Evolutionary conservation across 2,113 vertebrate genomes (phyloP).

Genomic region (Labrus mixtus): DNA sequence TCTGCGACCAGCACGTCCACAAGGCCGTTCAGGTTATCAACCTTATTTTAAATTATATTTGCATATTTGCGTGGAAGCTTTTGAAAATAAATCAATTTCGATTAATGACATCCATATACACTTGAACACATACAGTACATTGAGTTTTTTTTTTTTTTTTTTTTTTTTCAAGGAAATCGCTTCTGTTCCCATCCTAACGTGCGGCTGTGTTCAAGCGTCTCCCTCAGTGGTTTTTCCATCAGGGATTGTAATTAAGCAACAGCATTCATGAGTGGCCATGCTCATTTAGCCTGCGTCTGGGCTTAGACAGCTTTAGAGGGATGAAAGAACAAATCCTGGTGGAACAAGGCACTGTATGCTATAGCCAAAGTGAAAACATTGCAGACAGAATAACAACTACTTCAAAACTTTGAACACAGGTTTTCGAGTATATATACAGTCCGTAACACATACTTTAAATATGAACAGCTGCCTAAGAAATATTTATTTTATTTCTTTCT

Average conservation of each 20-base stretch:
- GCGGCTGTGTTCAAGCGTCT: slow-evolving; percentile 43
- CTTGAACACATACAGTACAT: slow-evolving; percentile 60
- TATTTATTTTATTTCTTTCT: background rate
- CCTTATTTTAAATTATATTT: slow-evolving; percentile 45
- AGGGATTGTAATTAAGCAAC: slow-evolving; percentile 79
- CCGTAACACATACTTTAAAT: background rate
- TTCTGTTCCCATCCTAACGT: slow-evolving; percentile 20
- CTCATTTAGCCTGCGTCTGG: slow-evolving; percentile 72
- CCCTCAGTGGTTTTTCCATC: slow-evolving; percentile 71
- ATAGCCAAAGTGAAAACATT: slow-evolving; percentile 55
- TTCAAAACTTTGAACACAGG: slow-evolving; percentile 54
- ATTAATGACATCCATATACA: slow-evolving; percentile 49
- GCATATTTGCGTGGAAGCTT: background rate
- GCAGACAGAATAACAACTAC: slow-evolving; percentile 68
- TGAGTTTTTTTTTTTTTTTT: slow-evolving; percentile 19
- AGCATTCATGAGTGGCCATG: slow-evolving; percentile 78
- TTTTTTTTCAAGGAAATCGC: background rate
- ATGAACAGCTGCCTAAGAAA: background rate
- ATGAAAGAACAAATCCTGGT: slow-evolving; percentile 77
- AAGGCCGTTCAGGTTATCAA: slow-evolving; percentile 25
- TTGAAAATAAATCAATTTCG: slow-evolving; percentile 23
- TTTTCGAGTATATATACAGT: background rate
- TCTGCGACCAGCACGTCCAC: slow-evolving; percentile 30
- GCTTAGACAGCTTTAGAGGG: slow-evolving; percentile 71
- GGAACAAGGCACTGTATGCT: slow-evolving; percentile 64